A percentile compares a stretch with the other conserved stretches of the same genome.
Evolutionary conservation across 2,888 invertebrate genomes (phyloP).

Genomic region (Dusona sp.): DNA sequence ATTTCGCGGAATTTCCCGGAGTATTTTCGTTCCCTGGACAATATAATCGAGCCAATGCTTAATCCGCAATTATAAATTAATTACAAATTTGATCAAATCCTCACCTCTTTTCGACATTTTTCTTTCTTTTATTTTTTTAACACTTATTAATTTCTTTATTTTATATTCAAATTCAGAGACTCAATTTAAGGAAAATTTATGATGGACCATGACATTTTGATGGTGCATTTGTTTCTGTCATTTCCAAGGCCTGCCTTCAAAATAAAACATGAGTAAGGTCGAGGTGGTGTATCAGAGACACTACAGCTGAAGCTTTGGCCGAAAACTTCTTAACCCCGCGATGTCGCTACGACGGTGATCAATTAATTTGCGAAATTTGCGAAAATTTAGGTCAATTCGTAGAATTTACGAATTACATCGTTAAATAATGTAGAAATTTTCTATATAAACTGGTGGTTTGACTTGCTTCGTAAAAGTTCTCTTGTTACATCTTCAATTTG

Average conservation of each 20-base stretch:
- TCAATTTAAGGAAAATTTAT: conserved; percentile 28
- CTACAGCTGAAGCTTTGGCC: too few relatives aligned
- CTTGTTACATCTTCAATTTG: too few relatives aligned
- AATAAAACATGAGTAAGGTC: neutral
- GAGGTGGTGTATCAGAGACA: too few relatives aligned
- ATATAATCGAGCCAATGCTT: neutral
- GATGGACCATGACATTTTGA: conserved; percentile 47
- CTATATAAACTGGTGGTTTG: too few relatives aligned
- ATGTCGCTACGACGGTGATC: too few relatives aligned
- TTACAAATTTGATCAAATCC: neutral
- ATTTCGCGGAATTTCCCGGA: conserved; percentile 28
- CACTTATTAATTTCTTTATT: conserved; percentile 58
- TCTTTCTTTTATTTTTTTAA: neutral
- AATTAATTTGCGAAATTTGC: too few relatives aligned
- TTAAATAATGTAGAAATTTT: too few relatives aligned
- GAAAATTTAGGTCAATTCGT: too few relatives aligned
- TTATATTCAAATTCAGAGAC: neutral
- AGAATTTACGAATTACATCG: too few relatives aligned
- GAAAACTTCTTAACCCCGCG: too few relatives aligned
- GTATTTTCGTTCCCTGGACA: conserved; percentile 47
- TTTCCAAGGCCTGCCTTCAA: conserved; percentile 31
- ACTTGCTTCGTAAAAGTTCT: too few relatives aligned
- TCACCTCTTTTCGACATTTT: conserved; percentile 56
- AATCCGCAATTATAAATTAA: neutral
- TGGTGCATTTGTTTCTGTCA: conserved; percentile 60